Conservation (phyloP, 2,797 vertebrate genomes). For the Morus bassanus region DNA sequence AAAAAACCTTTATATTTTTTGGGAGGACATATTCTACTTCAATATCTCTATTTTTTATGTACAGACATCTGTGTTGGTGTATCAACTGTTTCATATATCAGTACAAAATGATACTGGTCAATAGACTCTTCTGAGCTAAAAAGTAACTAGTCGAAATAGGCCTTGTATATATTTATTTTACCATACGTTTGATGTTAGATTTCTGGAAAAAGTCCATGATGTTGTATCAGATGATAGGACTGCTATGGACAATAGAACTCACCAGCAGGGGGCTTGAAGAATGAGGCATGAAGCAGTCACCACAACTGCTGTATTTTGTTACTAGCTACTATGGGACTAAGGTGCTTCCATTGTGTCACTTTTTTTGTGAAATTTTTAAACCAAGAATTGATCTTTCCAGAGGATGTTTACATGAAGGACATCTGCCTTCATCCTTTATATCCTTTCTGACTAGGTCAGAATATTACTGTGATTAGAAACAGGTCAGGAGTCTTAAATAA, state of each 20-base stretch:
- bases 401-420: neutral
- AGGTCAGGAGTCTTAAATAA: neutral
- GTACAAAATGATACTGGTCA: neutral
- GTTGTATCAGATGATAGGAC: neutral
- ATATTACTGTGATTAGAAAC: neutral
- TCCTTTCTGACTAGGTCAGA: neutral
- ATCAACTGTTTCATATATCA: neutral
- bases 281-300: neutral
- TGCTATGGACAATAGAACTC: neutral
- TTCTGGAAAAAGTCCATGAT: neutral
- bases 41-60: neutral
- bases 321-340: neutral
- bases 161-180: neutral
- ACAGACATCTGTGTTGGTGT: neutral
- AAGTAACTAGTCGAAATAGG: neutral
- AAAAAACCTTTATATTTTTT: neutral
- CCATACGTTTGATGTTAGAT: neutral
- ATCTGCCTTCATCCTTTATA: neutral
- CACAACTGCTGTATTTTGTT: neutral
- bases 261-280: neutral
- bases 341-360: neutral
- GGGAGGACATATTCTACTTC: neutral
- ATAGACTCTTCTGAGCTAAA: neutral
- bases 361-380: neutral
- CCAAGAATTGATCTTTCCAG: neutral